Base-by-base conservation (phyloP, 2,888 invertebrate genomes). In the Blomia tropicalis region DNA sequence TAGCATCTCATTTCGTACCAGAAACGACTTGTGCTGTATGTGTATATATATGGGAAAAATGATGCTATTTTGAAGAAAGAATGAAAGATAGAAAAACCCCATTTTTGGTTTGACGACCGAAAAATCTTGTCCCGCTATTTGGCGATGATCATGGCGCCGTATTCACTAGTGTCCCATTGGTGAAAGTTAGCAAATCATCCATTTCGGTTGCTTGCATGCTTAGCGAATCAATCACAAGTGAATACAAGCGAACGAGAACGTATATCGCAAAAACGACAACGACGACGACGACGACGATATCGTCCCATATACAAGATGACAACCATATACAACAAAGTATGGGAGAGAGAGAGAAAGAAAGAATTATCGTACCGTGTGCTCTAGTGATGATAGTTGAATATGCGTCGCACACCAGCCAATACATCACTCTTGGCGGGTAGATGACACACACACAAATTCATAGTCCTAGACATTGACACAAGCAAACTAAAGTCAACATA, bases 211-310 rank as follows among this genome's bases (percentile, higher is more conserved):
- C n/a, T n/a, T n/a, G n/a, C n/a, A n/a, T n/a, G n/a, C n/a, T n/a
- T 7, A 47, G 51, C 51, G 22, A 47, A 47, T 47, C 51, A 47
- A 47, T 47, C 51, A 47, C 51, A 14, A 47, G 51, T 47, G 51
- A 47, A 47, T 27, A 47, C 23, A 47, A 27, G 23, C 51, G 51
- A 7, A n/a, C 51, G 7, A 47, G 14, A 47, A 47, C 51, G 51
- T 47, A 25, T 47, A 7, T 11, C 23, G 7, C 11, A 47, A 27
- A 7, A 27, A 7, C 7, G 14, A 47, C 51, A 47, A n/a, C 7
- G 51, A 14, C 14, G n/a, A 41, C 41, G 14, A 17, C 14, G 41
- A 41, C 41, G 41, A 41, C 41, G n/a, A 17, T n/a, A n/a, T 41
- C 41, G 14, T 41, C n/a, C 14, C 14, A 14, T 17, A 41, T 14